A percentile compares a stretch with the other conserved stretches of the same genome.
Conservation (phyloP, 2,113 vertebrate species). For the Thalassoma bifasciatum region DNA sequence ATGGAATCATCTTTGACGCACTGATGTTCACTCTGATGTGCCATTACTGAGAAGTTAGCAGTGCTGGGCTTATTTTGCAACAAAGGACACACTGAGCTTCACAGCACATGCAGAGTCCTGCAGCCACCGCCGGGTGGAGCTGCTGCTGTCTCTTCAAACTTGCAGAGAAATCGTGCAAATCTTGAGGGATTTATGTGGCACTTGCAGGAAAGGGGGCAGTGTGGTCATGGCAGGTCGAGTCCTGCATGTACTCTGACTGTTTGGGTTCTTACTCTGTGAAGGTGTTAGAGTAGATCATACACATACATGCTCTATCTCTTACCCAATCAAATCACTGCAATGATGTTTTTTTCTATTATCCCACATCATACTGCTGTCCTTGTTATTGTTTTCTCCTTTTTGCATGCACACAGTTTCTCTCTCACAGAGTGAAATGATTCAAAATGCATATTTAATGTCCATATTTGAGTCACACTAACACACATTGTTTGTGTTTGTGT, state of each 20-base stretch:
- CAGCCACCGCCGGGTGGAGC: constrained; percentile 64
- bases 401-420: neutral
- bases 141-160: constrained; percentile 22
- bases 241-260: neutral
- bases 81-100: constrained; percentile 2
- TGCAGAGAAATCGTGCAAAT: neutral
- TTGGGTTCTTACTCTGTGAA: neutral
- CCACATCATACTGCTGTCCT: neutral
- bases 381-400: neutral
- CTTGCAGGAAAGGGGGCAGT: constrained; percentile 2
- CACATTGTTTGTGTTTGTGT: neutral
- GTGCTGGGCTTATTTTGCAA: constrained; percentile 38
- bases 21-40: neutral
- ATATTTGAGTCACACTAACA: neutral
- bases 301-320: neutral
- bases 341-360: neutral
- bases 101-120: neutral
- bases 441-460: neutral
- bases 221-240: constrained; percentile 1
- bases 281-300: neutral
- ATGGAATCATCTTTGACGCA: neutral
- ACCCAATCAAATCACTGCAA: neutral
- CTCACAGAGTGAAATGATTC: too few relatives aligned
- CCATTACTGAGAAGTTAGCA: constrained; percentile 27
- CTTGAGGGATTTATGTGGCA: neutral